phyloP scores from a whole-genome alignment of 2,888 invertebrate species.

The Leucoma salicis region DNA sequence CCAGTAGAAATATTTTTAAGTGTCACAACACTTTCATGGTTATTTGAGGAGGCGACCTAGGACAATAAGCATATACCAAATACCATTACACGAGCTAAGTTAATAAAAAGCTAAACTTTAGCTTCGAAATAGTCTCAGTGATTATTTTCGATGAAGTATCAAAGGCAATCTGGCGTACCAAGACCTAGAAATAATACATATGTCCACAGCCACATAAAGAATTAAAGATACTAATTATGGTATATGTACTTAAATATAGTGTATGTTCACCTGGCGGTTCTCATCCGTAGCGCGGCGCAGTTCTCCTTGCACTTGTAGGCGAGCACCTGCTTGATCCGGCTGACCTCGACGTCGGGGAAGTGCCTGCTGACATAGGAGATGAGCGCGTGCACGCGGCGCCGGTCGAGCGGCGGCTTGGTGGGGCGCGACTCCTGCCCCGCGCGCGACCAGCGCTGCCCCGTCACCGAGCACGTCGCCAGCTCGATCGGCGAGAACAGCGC shows the following conservation, averaged over 20 bases:
- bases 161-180: too few relatives aligned
- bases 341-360: constrained; percentile 88
- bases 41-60: too few relatives aligned
- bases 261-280: constrained; percentile 84
- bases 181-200: too few relatives aligned
- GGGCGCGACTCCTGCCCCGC: constrained; percentile 87
- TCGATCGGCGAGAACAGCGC: constrained; percentile 88
- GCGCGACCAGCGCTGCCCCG: constrained; percentile 89
- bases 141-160: too few relatives aligned
- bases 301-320: constrained; percentile 91
- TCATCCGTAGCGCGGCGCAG: constrained; percentile 88
- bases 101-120: too few relatives aligned
- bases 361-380: constrained; percentile 88
- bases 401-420: constrained; percentile 88
- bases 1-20: too few relatives aligned
- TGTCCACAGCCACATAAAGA: too few relatives aligned
- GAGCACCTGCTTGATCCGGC: constrained; percentile 88
- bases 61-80: too few relatives aligned
- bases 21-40: too few relatives aligned
- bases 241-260: constrained; percentile 10
- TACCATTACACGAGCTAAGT: too few relatives aligned
- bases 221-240: too few relatives aligned
- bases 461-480: constrained; percentile 88
- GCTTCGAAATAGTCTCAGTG: too few relatives aligned
- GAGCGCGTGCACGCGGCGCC: constrained; percentile 88